Evolutionary conservation across 23 tunicate genomes (phyloP), one percentile per base, ranked within the genome.

Genomic region (Oikopleura dioica): DNA sequence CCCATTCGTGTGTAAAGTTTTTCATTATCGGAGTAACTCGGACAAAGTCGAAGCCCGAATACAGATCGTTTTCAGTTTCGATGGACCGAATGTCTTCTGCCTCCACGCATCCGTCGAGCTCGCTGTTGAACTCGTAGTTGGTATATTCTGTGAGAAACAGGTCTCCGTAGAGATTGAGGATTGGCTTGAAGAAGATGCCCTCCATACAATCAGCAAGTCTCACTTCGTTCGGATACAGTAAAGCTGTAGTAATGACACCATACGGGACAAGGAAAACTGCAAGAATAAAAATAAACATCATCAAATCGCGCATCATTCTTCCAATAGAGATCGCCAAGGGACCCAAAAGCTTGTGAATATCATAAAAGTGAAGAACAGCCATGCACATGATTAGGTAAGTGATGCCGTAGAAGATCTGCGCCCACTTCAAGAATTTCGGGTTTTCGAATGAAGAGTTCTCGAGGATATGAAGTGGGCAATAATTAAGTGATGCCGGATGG

Each of bases 151-250:
- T 12, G 5, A 63, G 72, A 63, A 63, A 63, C 55, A 44, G 29
- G 16, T 63, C 72, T 2, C 72, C 72, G 26, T 44, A 63, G 33
- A 63, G 72, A 2, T 23, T 63, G 30, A 63, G 26, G 26, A 63
- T 63, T 63, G 72, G 72, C 33, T 63, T 63, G 72, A 63, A 63
- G 72, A 63, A 63, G 26, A 63, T 63, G 16, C 72, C 33, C 5
- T 23, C 55, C 16, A 44, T 9, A 4, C 29, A 63, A 2, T 63
- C 72, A 28, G 30, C 26, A 23, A 63, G 33, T 63, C 72, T 24
- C 72, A 63, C 26, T 63, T 63, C 72, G 26, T 63, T 63, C 72
- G 72, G 72, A 28, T 28, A 16, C 29, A 23, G 26, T 12, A 63
- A 31, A 12, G 72, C 72, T 21, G 72, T 63, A 23, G 72, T 63